Evolutionary conservation across 2,797 vertebrate species (phyloP).

Genomic region (Neomorphus geoffroyi): DNA sequence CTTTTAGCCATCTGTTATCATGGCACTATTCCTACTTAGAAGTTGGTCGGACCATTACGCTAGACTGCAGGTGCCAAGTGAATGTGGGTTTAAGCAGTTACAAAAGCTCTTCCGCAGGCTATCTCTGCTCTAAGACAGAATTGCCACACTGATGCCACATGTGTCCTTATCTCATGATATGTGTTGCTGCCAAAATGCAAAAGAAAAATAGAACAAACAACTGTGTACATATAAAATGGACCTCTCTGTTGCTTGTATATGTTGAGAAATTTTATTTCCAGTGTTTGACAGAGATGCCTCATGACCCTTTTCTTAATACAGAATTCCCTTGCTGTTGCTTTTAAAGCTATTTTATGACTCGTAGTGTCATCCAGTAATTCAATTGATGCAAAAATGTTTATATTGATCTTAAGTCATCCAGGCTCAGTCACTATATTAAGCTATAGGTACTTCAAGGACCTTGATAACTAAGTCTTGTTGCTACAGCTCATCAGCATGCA

Average conservation of each 20-base stretch:
- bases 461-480: not conserved
- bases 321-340: not conserved
- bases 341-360: not conserved
- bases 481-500: not conserved
- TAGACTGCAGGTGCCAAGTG: slow-evolving; percentile 30
- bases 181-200: slow-evolving; percentile 34
- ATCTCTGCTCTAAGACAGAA: slow-evolving; percentile 5
- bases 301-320: not conserved
- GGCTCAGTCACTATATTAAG: not conserved
- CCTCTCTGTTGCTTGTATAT: not conserved
- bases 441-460: not conserved
- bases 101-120: slow-evolving; percentile 12
- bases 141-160: slow-evolving; percentile 19
- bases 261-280: not conserved
- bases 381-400: not conserved
- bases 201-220: not conserved
- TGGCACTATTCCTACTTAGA: slow-evolving; percentile 50
- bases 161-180: slow-evolving; percentile 41
- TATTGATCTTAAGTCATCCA: not conserved
- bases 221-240: not conserved
- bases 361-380: not conserved
- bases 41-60: slow-evolving; percentile 26
- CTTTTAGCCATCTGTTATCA: slow-evolving; percentile 60
- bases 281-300: not conserved
- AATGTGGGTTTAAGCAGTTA: slow-evolving; percentile 31